Percentiles rank a stretch among this genome's conserved stretches.
phyloP scores from a whole-genome alignment of 1,140 invertebrate species.

The Macrocentrus cingulum region DNA sequence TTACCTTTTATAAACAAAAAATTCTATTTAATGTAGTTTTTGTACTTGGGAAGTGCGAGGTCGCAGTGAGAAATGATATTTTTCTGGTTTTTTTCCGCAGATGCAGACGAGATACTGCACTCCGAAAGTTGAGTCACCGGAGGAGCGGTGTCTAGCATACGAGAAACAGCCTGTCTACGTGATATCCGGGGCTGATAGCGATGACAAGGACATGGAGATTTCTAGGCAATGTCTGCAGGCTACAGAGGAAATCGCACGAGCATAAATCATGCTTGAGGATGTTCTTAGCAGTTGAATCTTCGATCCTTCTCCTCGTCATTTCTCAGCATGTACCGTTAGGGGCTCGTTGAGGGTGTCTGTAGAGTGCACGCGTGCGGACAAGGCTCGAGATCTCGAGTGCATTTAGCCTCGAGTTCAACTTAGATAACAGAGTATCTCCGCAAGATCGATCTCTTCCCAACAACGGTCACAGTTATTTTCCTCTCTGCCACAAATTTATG shows the following conservation, averaged over 20 bases:
- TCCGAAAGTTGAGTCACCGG: slow-evolving; percentile 36
- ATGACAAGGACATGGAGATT: slow-evolving; percentile 39
- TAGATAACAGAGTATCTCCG: slow-evolving; percentile 1
- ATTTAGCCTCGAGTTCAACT: not conserved
- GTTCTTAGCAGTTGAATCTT: not conserved
- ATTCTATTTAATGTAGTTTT: too few relatives aligned
- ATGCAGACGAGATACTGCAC: slow-evolving; percentile 48
- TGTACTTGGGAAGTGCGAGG: too few relatives aligned
- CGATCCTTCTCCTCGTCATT: slow-evolving; percentile 10
- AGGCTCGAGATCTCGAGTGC: not conserved
- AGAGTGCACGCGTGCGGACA: not conserved
- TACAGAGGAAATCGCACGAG: slow-evolving; percentile 13
- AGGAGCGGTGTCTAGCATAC: slow-evolving; percentile 51
- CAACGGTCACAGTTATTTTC: slow-evolving; percentile 6
- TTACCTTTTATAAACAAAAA: too few relatives aligned
- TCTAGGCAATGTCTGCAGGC: slow-evolving; percentile 4
- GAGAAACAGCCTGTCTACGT: slow-evolving; percentile 53
- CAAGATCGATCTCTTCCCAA: slow-evolving; percentile 5
- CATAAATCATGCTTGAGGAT: slow-evolving; percentile 6
- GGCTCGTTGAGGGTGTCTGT: not conserved
- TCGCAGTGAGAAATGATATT: too few relatives aligned
- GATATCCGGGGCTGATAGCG: slow-evolving; percentile 52
- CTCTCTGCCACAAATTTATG: not conserved
- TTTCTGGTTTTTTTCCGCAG: slow-evolving; percentile 32
- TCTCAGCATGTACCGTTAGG: not conserved